A percentile compares a stretch with the other conserved stretches of the same genome.
phyloP scores from a whole-genome alignment of 2,797 vertebrate species.

The Chelidonichthys spinosus region DNA sequence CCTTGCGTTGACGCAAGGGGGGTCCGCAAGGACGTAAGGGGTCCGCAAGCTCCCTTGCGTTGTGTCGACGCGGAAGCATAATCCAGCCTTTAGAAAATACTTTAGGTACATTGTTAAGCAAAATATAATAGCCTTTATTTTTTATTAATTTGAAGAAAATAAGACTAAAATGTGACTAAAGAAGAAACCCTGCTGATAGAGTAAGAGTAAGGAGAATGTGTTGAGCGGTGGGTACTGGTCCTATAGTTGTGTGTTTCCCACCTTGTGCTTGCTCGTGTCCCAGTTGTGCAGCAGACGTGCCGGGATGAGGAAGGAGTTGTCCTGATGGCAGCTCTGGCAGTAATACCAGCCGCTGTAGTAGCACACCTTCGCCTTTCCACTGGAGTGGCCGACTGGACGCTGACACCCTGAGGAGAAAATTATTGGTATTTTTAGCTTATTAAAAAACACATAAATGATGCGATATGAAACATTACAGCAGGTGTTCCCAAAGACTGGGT shows the following conservation, averaged over 20 bases:
- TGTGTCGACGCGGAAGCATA: no score
- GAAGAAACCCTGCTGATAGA: no score
- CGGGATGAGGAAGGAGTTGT: constrained; percentile 96
- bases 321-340: constrained; percentile 94
- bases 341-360: constrained; percentile 99
- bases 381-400: constrained; percentile 90
- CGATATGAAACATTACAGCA: background rate
- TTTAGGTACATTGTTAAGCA: no score
- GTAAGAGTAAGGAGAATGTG: no score
- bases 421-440: background rate
- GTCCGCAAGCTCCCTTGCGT: no score
- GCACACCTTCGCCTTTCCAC: constrained; percentile 96
- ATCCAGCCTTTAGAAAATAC: no score
- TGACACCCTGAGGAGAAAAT: constrained; percentile 89
- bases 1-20: no score
- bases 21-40: no score
- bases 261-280: constrained; percentile 98
- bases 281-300: constrained; percentile 97
- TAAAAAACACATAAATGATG: background rate
- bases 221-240: background rate
- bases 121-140: no score
- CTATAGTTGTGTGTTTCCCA: constrained; percentile 58
- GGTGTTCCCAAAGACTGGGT: no score
- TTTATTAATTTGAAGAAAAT: no score
- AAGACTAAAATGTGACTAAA: no score